These are phyloP conservation scores for Aromia moschata DNA, from an alignment of 2,888 invertebrate genomes.

Conservation along the genomic window DNA sequence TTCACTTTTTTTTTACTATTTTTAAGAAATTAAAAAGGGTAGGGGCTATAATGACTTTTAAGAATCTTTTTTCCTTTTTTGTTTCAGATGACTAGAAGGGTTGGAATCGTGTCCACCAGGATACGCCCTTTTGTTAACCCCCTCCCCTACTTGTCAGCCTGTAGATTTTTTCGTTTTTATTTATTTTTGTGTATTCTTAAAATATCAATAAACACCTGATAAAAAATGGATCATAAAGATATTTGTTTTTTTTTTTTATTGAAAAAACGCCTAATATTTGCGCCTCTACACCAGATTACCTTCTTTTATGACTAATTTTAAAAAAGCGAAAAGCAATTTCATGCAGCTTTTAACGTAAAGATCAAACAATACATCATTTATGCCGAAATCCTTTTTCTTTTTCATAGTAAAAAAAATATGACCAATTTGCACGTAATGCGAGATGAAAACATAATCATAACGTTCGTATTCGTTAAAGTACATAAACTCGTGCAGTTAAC, in stretches of 20 bases:
- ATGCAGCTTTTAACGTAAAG: too few species aligned
- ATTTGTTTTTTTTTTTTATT: neutral
- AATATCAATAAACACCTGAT: neutral
- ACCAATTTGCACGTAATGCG: too few species aligned
- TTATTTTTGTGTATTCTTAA: neutral
- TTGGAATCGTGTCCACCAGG: neutral
- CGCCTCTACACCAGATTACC: neutral
- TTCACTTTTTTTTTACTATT: neutral
- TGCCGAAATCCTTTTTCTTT: too few species aligned
- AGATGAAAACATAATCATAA: too few species aligned
- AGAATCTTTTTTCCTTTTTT: neutral
- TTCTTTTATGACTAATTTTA: too few species aligned
- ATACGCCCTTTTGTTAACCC: neutral
- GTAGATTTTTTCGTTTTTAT: neutral
- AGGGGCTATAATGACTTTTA: neutral
- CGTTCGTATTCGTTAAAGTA: neutral
- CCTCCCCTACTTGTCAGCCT: neutral
- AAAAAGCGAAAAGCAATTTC: too few species aligned
- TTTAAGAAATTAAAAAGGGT: neutral
- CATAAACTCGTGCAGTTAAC: slow-evolving; percentile 1
- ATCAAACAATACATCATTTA: too few species aligned
- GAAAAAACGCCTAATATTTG: neutral
- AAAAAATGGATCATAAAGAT: neutral
- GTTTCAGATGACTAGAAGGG: neutral
- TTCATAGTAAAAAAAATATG: too few species aligned